Evolutionary conservation across 2,113 vertebrate species (phyloP).

Genomic region (Hymenochirus boettgeri): DNA sequence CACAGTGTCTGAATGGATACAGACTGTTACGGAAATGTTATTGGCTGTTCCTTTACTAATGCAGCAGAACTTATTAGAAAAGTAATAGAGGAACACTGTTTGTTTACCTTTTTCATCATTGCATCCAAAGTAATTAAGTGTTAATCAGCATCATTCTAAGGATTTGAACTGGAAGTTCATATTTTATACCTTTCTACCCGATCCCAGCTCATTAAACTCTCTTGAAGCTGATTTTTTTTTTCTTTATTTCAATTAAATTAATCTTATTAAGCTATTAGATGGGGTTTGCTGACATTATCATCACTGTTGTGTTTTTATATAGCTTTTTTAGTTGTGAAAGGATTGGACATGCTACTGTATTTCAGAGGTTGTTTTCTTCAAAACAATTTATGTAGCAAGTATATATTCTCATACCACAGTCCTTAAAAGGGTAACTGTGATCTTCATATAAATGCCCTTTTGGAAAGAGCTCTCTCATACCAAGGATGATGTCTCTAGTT

Average conservation of each 20-base stretch:
- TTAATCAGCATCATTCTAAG: conserved; percentile 55
- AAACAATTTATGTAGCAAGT: too few species aligned
- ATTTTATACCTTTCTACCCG: conserved; percentile 57
- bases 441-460: too few species aligned
- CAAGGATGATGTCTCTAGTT: too few species aligned
- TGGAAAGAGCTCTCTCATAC: too few species aligned
- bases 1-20: too few species aligned
- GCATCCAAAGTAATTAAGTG: conserved; percentile 65
- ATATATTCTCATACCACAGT: too few species aligned
- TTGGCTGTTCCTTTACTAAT: too few species aligned
- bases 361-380: too few species aligned
- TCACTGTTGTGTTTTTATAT: conserved; percentile 48
- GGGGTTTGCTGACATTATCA: conserved; percentile 46
- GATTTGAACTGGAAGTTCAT: conserved; percentile 56
- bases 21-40: too few species aligned
- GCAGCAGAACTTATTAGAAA: too few species aligned
- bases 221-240: conserved; percentile 57
- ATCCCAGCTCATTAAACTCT: conserved; percentile 59
- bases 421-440: too few species aligned
- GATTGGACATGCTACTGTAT: conserved; percentile 25
- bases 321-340: conserved; percentile 49
- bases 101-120: conserved; percentile 61
- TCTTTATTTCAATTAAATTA: conserved; percentile 56
- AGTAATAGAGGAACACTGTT: background rate
- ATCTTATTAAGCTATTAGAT: conserved; percentile 61